Conservation (phyloP, 2,113 vertebrate genomes). For the Carollia perspicillata region DNA sequence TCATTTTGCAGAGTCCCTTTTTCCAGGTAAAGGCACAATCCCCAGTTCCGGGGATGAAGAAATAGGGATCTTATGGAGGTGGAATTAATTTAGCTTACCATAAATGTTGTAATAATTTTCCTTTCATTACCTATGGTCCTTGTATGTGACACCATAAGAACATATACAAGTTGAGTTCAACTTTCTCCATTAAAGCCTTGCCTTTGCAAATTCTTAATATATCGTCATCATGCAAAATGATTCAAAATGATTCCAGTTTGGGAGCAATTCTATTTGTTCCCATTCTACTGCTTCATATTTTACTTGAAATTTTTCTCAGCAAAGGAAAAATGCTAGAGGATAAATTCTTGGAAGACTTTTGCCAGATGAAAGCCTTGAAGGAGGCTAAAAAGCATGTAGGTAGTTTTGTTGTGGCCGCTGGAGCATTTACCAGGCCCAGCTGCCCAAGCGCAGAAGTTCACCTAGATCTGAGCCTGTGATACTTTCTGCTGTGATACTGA, state of each 20-base stretch:
- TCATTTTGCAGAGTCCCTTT: not conserved
- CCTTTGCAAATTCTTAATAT: not conserved
- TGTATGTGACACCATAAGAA: not conserved
- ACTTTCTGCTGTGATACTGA: not conserved
- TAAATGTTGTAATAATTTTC: not conserved
- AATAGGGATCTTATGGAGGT: not conserved
- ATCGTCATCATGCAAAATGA: not conserved
- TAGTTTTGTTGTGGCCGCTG: not conserved
- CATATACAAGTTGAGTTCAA: not conserved
- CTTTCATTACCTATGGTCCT: not conserved
- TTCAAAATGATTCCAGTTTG: not conserved
- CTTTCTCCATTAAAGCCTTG: not conserved
- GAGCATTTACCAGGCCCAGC: not conserved
- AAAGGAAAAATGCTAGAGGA: not conserved
- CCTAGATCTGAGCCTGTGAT: not conserved
- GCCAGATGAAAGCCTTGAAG: not conserved
- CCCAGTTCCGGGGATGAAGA: not conserved
- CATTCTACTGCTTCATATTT: not conserved
- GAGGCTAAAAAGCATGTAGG: not conserved
- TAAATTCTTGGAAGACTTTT: not conserved
- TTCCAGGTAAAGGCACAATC: not conserved
- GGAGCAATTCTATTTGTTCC: not conserved
- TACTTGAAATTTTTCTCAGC: conserved; percentile 18
- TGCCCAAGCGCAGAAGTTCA: not conserved
- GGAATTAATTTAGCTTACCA: not conserved